A percentile compares a stretch with the other conserved stretches of the same genome.
These are phyloP conservation scores for Proteles cristata DNA, from an alignment of 2,113 vertebrate species.

Conservation along the genomic window DNA sequence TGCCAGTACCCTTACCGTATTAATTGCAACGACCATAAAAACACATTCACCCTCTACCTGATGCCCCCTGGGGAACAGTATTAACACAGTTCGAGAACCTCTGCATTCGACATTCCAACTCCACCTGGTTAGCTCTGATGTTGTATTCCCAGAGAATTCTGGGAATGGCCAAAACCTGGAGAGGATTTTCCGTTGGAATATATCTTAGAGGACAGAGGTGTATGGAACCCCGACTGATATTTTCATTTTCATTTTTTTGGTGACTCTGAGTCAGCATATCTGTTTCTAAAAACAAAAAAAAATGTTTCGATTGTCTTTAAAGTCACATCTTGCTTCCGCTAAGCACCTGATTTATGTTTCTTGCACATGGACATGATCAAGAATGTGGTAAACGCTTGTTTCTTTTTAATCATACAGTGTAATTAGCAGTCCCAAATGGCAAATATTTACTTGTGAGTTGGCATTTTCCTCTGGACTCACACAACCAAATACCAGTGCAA, in stretches of 20 bases:
- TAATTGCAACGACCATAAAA: not conserved
- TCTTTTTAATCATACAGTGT: not conserved
- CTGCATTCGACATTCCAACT: not conserved
- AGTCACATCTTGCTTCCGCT: not conserved
- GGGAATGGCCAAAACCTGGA: not conserved
- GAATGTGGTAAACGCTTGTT: not conserved
- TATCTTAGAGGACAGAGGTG: not conserved
- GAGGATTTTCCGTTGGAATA: not conserved
- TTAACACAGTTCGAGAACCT: not conserved
- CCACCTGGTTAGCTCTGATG: not conserved
- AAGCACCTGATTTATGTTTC: not conserved
- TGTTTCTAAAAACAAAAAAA: conserved; percentile 48
- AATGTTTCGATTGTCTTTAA: not conserved
- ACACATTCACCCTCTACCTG: not conserved
- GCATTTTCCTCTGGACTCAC: conserved; percentile 15
- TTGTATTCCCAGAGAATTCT: not conserved
- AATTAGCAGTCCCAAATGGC: conserved; percentile 21
- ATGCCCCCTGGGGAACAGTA: not conserved
- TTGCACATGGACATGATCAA: not conserved
- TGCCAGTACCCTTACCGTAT: not conserved
- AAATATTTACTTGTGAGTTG: conserved; percentile 51
- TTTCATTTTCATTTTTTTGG: not conserved
- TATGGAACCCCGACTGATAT: not conserved
- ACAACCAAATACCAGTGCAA: not conserved
- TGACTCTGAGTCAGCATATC: conserved; percentile 17